These are phyloP conservation scores for Pangasius mekongensis DNA, from an alignment of 2,797 vertebrate species.

Conservation along the genomic window DNA sequence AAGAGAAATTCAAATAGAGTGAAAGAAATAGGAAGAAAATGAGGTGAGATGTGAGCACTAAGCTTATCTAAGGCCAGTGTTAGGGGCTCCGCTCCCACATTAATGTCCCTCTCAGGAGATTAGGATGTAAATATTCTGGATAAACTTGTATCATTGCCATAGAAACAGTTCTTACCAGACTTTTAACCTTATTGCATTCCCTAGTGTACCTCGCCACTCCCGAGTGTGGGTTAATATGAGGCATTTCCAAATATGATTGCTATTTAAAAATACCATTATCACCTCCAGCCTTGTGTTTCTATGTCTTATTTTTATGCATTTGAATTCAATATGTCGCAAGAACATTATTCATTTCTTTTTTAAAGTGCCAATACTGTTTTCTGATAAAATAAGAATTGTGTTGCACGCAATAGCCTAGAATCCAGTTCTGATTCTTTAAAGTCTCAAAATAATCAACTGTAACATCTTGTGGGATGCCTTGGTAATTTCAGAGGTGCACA, in stretches of 20 bases:
- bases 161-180: slow-evolving; percentile 70
- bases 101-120: slow-evolving; percentile 68
- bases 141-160: slow-evolving; percentile 72
- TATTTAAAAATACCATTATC: slow-evolving; percentile 41
- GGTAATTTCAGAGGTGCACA: slow-evolving; percentile 68
- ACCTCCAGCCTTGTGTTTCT: slow-evolving; percentile 27
- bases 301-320: not conserved
- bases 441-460: slow-evolving; percentile 62
- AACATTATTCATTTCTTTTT: not conserved
- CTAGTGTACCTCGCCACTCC: slow-evolving; percentile 22
- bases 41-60: slow-evolving; percentile 66
- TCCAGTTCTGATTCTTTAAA: slow-evolving; percentile 57
- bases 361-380: not conserved
- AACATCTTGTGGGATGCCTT: slow-evolving; percentile 65
- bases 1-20: slow-evolving; percentile 62
- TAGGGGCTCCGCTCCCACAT: slow-evolving; percentile 64
- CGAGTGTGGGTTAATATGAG: slow-evolving; percentile 44
- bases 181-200: slow-evolving; percentile 59
- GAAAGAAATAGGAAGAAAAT: slow-evolving; percentile 57
- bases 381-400: not conserved
- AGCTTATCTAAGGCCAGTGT: slow-evolving; percentile 71
- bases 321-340: not conserved
- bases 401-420: slow-evolving; percentile 47
- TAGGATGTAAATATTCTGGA: slow-evolving; percentile 75
- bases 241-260: slow-evolving; percentile 39